phyloP scores from a whole-genome alignment of 2,888 invertebrate species.

The Andricus curvator region DNA sequence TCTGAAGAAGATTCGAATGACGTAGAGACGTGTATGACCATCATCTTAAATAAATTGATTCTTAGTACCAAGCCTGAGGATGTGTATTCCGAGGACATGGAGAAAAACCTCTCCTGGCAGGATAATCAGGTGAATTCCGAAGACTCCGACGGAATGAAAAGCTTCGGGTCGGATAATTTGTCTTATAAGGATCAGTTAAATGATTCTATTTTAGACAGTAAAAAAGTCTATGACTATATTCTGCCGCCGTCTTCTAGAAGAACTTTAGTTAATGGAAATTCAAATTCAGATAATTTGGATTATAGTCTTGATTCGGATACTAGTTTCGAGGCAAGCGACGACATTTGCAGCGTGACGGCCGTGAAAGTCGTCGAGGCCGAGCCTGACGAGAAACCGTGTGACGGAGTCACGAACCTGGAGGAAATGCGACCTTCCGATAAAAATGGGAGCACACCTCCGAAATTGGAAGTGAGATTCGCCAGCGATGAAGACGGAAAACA shows the following conservation, averaged over 20 bases:
- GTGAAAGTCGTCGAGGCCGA: slow-evolving; percentile 63
- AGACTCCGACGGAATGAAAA: slow-evolving; percentile 51
- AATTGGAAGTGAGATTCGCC: slow-evolving; percentile 65
- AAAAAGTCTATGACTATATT: slow-evolving; percentile 63
- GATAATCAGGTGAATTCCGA: slow-evolving; percentile 64
- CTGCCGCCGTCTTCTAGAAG: slow-evolving; percentile 61
- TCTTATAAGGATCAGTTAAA: slow-evolving; percentile 62
- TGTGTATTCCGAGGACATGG: slow-evolving; percentile 59
- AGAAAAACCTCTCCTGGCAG: slow-evolving; percentile 59
- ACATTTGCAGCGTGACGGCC: slow-evolving; percentile 62
- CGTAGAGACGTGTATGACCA: slow-evolving; percentile 64
- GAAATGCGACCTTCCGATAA: slow-evolving; percentile 46
- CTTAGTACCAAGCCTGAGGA: slow-evolving; percentile 58
- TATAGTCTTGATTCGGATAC: slow-evolving; percentile 25
- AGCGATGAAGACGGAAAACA: slow-evolving; percentile 59
- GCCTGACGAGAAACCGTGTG: slow-evolving; percentile 64
- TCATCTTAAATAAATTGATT: slow-evolving; percentile 66
- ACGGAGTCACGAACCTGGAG: slow-evolving; percentile 50
- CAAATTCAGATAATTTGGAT: slow-evolving; percentile 20
- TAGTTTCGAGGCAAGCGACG: slow-evolving; percentile 57
- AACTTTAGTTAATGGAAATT: slow-evolving; percentile 54
- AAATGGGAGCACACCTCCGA: slow-evolving; percentile 45
- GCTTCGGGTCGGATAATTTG: slow-evolving; percentile 52
- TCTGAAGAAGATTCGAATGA: slow-evolving; percentile 64
- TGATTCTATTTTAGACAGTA: slow-evolving; percentile 55